A percentile compares a stretch with the other conserved stretches of the same genome.
Conservation (phyloP, 2,888 invertebrate species). For the Parnassius apollo region DNA sequence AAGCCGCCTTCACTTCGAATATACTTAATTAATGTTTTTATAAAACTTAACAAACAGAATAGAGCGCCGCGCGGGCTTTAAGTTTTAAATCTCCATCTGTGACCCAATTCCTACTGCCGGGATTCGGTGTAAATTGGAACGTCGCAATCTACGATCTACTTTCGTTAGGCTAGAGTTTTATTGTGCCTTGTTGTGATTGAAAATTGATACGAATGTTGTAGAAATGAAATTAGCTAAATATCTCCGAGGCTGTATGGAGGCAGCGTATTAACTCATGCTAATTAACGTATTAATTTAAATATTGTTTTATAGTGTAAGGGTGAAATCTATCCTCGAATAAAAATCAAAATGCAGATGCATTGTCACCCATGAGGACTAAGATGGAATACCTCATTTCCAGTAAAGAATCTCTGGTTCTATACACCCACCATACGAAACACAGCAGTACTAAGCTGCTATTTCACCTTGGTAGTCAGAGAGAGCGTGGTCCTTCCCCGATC, state of each 20-base stretch:
- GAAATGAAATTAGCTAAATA: background rate
- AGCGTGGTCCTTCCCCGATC: too few species aligned
- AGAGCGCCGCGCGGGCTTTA: constrained; percentile 5
- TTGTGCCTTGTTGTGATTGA: background rate
- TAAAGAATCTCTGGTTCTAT: too few species aligned
- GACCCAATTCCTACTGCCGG: constrained; percentile 11
- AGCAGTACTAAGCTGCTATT: too few species aligned
- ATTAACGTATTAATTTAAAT: too few species aligned
- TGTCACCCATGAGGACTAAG: too few species aligned
- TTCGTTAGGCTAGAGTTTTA: background rate
- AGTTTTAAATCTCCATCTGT: constrained; percentile 11
- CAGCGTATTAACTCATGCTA: too few species aligned
- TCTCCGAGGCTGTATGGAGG: background rate
- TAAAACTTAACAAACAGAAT: constrained; percentile 15
- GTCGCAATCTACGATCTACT: constrained; percentile 3
- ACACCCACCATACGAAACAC: too few species aligned
- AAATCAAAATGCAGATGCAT: too few species aligned
- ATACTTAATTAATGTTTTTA: constrained; percentile 42
- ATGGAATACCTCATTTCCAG: too few species aligned
- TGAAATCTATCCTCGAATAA: too few species aligned
- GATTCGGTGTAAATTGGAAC: constrained; percentile 13
- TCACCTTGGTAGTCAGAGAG: too few species aligned
- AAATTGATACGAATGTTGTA: background rate
- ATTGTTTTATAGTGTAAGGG: too few species aligned
- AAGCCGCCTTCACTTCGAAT: constrained; percentile 35